Base-by-base conservation (phyloP, 2,113 vertebrate species). In the Hemiprocne comata region DNA sequence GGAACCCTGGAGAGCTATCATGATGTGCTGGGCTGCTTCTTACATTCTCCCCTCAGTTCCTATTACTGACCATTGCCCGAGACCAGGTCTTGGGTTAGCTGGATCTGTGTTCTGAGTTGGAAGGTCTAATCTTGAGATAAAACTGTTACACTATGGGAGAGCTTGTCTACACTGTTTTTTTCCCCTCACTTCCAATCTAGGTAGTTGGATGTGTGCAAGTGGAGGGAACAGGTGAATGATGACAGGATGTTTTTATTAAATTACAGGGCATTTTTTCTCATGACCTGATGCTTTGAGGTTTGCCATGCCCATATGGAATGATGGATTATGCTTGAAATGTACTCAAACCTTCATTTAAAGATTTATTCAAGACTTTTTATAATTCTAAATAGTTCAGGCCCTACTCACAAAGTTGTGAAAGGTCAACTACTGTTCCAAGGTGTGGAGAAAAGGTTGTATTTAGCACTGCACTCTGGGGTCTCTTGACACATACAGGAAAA, bases 271-370 rank as follows among this genome's bases (percentile, higher is more conserved):
- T 36, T 11, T 12, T 12, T 77, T 4, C 40, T 38, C 17, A 40
- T 36, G n/a, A 38, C 24, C 3, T 7, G 13, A 21, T 57, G 21
- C 0, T 0, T 58, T 4, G 6, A 6, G 20, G 18, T 88, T 57
- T 92, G 46, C 40, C 6, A 1, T 46, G 21, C 17, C 55, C 4
- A 1, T 46, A 10, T 14, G 11, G n/a, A 79, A 17, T 58, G 48
- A 50, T 67, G 38, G 13, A 2, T 73, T 69, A 13, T 80, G 44
- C 64, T 55, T 51, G 60, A 94, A 91, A 86, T 65, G 46, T 17
- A 65, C 76, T 33, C 40, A 69, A 48, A 38, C 26, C 10, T 70
- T 79, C 6, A 38, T 65, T 55, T 60, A 65, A 72, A 83, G 44
- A 10, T 25, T 65, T 72, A 25, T 94, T 69, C 14, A 69, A 53